Conservation (phyloP, 2,797 vertebrate species). For the Otus scops region DNA sequence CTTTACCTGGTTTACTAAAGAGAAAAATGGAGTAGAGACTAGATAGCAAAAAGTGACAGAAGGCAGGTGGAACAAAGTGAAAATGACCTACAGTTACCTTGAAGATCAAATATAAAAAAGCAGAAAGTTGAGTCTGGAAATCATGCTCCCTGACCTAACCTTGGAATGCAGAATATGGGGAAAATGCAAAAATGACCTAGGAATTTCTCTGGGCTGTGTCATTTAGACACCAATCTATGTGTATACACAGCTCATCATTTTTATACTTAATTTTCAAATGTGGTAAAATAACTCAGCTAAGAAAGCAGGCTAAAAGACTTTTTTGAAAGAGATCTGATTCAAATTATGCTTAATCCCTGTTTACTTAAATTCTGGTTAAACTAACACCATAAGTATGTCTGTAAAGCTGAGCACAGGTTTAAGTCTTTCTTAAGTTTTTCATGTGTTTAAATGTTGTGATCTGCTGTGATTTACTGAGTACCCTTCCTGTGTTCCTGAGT, state of each 20-base stretch:
- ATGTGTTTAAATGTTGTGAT: neutral
- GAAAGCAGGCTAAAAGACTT: neutral
- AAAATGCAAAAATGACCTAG: neutral
- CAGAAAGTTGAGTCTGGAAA: neutral
- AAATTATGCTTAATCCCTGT: neutral
- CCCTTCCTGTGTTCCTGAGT: neutral
- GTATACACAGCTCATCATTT: neutral
- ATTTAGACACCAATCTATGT: neutral
- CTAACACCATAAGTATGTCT: neutral
- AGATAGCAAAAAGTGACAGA: neutral
- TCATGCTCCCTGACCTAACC: neutral
- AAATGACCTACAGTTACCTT: neutral
- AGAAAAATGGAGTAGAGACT: neutral
- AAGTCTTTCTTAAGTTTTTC: neutral
- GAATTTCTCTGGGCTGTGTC: neutral
- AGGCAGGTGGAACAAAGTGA: neutral
- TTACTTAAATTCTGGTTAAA: neutral
- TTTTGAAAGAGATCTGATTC: neutral
- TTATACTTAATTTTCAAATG: neutral
- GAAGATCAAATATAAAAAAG: neutral
- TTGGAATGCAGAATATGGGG: constrained; percentile 21
- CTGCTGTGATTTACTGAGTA: neutral
- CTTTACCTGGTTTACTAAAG: neutral
- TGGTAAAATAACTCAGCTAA: neutral
- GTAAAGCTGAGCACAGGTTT: neutral